Conservation (phyloP, 2,797 vertebrate genomes). For the Craterocephalus amniculus region DNA sequence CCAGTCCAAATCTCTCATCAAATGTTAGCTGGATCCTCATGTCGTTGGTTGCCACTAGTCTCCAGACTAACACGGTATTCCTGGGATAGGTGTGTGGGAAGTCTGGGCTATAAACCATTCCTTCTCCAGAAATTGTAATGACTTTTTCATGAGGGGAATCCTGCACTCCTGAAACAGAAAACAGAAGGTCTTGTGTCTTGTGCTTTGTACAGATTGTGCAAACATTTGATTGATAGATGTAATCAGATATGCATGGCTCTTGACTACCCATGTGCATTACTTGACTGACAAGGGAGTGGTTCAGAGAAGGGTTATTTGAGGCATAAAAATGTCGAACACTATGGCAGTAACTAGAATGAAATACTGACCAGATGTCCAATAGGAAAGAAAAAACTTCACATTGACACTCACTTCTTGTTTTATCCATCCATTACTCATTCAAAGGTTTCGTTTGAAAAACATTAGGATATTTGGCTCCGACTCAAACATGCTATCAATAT, state of each 20-base stretch:
- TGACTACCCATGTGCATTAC: not conserved
- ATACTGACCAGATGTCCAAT: constrained; percentile 1
- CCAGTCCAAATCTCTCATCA: constrained; percentile 94
- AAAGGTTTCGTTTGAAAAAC: not conserved
- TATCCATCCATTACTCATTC: not conserved
- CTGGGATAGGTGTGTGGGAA: constrained; percentile 94
- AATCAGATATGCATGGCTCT: not conserved
- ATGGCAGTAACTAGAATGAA: not conserved
- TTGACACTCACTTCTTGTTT: not conserved
- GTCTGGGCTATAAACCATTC: constrained; percentile 93
- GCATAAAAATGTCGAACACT: constrained; percentile 3
- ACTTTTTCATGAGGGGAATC: constrained; percentile 95
- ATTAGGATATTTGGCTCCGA: not conserved
- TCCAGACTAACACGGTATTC: constrained; percentile 90
- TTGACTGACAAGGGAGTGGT: not conserved
- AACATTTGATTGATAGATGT: not conserved
- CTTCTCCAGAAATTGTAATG: constrained; percentile 90
- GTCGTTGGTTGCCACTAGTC: constrained; percentile 87
- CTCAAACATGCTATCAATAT: not conserved
- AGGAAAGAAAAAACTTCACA: not conserved
- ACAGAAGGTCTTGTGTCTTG: not conserved
- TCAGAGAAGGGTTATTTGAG: constrained; percentile 7
- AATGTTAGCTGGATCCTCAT: constrained; percentile 94
- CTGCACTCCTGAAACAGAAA: constrained; percentile 88
- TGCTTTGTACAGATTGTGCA: not conserved